Evolutionary conservation across 53 echinoderm and acorn worm genomes (phyloP).

Genomic region (Echinometra lucunter): DNA sequence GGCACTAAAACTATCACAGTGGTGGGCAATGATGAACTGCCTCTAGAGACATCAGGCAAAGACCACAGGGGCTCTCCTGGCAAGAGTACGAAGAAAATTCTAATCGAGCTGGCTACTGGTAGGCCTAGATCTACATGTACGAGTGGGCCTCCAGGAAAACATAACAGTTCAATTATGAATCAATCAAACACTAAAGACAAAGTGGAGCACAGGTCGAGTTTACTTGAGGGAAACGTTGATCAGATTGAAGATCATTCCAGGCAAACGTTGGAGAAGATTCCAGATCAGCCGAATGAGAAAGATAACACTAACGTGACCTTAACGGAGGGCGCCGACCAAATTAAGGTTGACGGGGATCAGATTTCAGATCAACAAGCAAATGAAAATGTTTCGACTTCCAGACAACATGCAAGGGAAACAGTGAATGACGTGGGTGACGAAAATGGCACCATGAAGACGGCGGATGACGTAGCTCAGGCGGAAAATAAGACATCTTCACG

Average conservation of each 20-base stretch:
- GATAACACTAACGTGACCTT: neutral
- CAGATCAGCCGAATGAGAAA: neutral
- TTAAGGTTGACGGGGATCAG: neutral
- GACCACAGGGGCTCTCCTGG: neutral
- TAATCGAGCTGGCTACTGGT: neutral
- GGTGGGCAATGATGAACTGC: neutral
- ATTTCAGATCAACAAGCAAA: neutral
- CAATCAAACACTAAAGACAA: neutral
- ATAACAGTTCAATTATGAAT: neutral
- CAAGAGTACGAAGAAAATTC: neutral
- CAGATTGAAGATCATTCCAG: neutral
- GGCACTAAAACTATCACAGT: neutral
- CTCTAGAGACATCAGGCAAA: neutral
- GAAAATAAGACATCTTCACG: neutral
- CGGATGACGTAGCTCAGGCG: neutral
- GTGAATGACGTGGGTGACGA: neutral
- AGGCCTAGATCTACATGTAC: no score
- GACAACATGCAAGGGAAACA: neutral
- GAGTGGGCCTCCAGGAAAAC: neutral
- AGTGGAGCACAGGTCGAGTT: neutral
- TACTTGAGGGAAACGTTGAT: neutral
- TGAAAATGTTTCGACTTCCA: neutral
- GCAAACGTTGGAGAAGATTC: neutral
- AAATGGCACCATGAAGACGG: neutral
- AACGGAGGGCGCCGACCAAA: neutral